Conservation (phyloP, 2,797 vertebrate species). For the Hirundo rustica region DNA sequence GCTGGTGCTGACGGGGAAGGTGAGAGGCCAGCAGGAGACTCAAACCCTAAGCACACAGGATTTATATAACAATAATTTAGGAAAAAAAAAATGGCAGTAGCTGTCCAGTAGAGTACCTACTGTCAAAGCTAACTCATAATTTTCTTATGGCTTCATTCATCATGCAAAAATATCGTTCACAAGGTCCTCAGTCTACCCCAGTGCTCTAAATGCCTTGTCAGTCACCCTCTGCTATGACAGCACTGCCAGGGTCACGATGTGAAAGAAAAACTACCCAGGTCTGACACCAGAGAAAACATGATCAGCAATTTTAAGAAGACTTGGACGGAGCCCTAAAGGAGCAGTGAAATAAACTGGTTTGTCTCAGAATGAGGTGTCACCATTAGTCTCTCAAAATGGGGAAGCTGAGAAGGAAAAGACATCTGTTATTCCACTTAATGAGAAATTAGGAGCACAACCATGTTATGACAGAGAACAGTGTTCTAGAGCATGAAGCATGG, state of each 20-base stretch:
- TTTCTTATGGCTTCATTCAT: not conserved
- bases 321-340: not conserved
- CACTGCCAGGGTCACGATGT: not conserved
- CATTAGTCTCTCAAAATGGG: not conserved
- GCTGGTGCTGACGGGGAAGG: conserved; percentile 84
- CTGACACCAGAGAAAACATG: not conserved
- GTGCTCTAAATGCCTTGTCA: not conserved
- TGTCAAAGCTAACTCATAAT: not conserved
- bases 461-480: not conserved
- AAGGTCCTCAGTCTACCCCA: not conserved
- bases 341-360: not conserved
- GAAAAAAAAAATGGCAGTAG: not conserved
- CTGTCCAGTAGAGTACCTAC: not conserved
- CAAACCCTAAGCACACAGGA: conserved; percentile 81
- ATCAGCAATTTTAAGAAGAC: not conserved
- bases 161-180: not conserved
- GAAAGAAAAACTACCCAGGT: not conserved
- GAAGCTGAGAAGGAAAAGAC: not conserved
- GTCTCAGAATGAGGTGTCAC: not conserved
- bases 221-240: not conserved
- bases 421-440: not conserved
- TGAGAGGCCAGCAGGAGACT: conserved; percentile 83
- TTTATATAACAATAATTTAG: conserved; percentile 9
- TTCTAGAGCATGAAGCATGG: not conserved
- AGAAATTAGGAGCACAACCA: not conserved